Base-by-base conservation (phyloP, 1,140 invertebrate species). In the Macrostomum lignano region DNA sequence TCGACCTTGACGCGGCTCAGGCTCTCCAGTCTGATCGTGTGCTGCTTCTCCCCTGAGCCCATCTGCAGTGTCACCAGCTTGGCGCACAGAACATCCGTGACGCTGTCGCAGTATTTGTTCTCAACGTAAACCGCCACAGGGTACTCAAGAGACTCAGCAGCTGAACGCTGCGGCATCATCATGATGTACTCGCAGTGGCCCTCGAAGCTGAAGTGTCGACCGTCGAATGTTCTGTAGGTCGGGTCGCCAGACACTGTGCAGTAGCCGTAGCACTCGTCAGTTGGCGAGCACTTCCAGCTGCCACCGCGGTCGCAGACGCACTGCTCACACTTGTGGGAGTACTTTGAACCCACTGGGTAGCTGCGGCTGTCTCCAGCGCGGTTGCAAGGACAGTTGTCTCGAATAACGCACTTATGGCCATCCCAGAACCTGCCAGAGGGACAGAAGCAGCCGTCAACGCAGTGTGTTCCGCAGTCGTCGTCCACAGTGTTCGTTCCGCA, bases 191-290 rank as follows among this genome's bases (percentile, higher is more conserved):
- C 31, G 28, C 48, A 51, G 7, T 28, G 31, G 11, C 52, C 56
- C 45, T 81, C 77, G 47, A 84, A 88, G 44, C 71, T 81, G 47
- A 72, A 81, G 43, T 76, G 72, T 44, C 72, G 70, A n/a, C 76
- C 74, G 44, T 88, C 81, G 46, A 82, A 88, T 6, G 76, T 79
- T 40, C 71, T 68, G 47, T 82, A 86, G 47, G 84, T 77, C 0
- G 78, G 76, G 54, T 86, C 77, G 1, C 78, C 78, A 46, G 78
- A 84, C 1, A 81, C 76, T 0, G 73, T 73, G 49, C 79, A 86
- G 0, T 75, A 70, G 7, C 73, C 75, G 24, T 44, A 14, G 9
- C 26, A 28, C 19, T 28, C 26, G 15, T 28, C 26, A 28, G 15
- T 28, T 28, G 15, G 14, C 4, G 19, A 15, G 26, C 26, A 10